A percentile compares a stretch with the other conserved stretches of the same genome.
phyloP scores from a whole-genome alignment of 2,888 invertebrate genomes.

The Volucella inanis region DNA sequence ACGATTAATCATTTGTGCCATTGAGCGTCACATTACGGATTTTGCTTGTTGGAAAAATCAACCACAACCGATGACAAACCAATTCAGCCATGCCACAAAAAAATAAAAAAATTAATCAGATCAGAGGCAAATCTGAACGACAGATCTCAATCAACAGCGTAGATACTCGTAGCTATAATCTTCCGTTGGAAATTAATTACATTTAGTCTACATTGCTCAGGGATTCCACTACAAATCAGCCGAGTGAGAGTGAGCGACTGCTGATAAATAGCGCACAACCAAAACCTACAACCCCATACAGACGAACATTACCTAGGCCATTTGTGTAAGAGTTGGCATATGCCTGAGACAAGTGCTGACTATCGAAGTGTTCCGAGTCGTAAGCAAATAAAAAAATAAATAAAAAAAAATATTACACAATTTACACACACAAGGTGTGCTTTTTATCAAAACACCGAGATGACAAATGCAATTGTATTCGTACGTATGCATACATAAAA shows the following conservation, averaged over 20 bases:
- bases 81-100: conserved; percentile 19
- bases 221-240: neutral
- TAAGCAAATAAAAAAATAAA: conserved; percentile 50
- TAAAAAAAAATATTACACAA: conserved; percentile 67
- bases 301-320: conserved; percentile 12
- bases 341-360: neutral
- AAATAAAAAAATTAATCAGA: neutral
- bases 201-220: neutral
- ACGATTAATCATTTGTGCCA: neutral
- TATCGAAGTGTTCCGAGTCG: conserved; percentile 16
- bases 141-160: conserved; percentile 1
- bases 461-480: neutral
- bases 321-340: conserved; percentile 30
- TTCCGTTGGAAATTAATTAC: conserved; percentile 25
- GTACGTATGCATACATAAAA: neutral
- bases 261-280: neutral
- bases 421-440: conserved; percentile 21
- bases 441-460: neutral
- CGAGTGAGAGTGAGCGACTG: neutral
- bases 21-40: neutral
- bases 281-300: neutral
- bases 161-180: neutral
- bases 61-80: conserved; percentile 19
- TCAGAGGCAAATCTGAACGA: neutral
- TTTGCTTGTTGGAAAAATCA: neutral